Conservation (phyloP, 2,113 vertebrate species). For the Salvelinus sp. region DNA sequence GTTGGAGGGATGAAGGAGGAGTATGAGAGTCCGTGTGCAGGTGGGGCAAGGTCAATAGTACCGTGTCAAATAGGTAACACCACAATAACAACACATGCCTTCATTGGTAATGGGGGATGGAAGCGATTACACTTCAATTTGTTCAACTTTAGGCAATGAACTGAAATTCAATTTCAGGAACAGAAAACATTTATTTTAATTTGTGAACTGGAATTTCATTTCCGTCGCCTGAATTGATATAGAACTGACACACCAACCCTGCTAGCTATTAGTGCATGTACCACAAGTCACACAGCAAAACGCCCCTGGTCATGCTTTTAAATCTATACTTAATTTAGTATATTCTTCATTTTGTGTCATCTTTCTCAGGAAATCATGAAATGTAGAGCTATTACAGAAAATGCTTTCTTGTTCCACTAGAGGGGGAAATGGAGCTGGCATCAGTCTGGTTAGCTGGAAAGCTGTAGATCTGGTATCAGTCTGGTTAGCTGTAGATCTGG, state of each 20-base stretch:
- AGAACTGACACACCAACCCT: background rate
- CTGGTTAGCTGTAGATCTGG: too few relatives aligned
- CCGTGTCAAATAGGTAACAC: constrained; percentile 46
- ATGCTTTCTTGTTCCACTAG: constrained; percentile 52
- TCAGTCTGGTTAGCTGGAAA: background rate
- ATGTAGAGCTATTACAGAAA: background rate
- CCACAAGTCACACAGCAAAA: constrained; percentile 16
- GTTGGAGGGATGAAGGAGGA: constrained; percentile 34
- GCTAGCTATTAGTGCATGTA: constrained; percentile 34
- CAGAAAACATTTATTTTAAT: too few relatives aligned
- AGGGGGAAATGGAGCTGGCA: constrained; percentile 47
- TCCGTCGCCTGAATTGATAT: too few relatives aligned
- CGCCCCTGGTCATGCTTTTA: background rate
- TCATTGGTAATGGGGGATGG: constrained; percentile 9
- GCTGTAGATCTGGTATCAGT: background rate
- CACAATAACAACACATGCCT: constrained; percentile 34
- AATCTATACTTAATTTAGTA: background rate
- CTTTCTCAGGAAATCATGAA: background rate
- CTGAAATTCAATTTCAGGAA: too few relatives aligned
- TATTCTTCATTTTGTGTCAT: background rate
- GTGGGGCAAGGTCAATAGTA: constrained; percentile 70
- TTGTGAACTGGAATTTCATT: too few relatives aligned
- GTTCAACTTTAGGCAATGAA: too few relatives aligned
- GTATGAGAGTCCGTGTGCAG: constrained; percentile 76
- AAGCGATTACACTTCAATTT: too few relatives aligned